Evolutionary conservation across 1,140 invertebrate genomes (phyloP).

Genomic region (Drosophila quadrilineata): DNA sequence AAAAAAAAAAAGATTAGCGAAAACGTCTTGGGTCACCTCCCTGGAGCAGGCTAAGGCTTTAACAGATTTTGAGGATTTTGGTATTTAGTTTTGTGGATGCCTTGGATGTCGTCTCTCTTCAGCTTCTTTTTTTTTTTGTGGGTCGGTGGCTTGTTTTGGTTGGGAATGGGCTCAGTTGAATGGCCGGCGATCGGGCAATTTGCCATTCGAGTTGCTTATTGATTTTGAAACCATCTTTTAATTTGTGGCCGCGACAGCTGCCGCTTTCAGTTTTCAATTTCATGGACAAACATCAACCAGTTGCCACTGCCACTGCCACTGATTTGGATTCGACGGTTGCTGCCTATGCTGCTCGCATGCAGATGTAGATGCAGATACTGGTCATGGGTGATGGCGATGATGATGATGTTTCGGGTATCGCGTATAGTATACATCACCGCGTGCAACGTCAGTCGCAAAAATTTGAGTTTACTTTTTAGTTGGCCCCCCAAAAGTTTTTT

Average conservation of each 20-base stretch:
- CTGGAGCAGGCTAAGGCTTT: constrained; percentile 31
- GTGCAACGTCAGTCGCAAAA: too few species aligned
- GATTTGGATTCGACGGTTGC: too few species aligned
- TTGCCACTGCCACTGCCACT: too few species aligned
- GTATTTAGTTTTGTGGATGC: constrained; percentile 9
- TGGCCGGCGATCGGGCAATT: constrained; percentile 26
- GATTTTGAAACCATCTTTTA: constrained; percentile 51
- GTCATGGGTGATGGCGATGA: too few species aligned
- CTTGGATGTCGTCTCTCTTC: too few species aligned
- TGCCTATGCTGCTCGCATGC: too few species aligned
- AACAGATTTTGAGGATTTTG: constrained; percentile 52
- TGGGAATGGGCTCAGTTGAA: constrained; percentile 29
- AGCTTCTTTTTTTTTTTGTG: neutral
- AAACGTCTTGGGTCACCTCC: constrained; percentile 31
- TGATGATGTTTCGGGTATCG: too few species aligned
- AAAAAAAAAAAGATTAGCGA: constrained; percentile 53
- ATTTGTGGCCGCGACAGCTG: constrained; percentile 54
- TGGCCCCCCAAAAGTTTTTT: too few species aligned
- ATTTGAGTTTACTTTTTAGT: neutral
- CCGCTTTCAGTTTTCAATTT: constrained; percentile 68
- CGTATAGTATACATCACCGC: too few species aligned
- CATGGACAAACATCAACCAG: constrained; percentile 53
- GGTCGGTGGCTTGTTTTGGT: too few species aligned
- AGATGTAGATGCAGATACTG: too few species aligned
- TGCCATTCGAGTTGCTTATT: constrained; percentile 31